These are phyloP conservation scores for Helicoverpa armigera DNA, from an alignment of 1,140 invertebrate genomes.

Conservation along the genomic window DNA sequence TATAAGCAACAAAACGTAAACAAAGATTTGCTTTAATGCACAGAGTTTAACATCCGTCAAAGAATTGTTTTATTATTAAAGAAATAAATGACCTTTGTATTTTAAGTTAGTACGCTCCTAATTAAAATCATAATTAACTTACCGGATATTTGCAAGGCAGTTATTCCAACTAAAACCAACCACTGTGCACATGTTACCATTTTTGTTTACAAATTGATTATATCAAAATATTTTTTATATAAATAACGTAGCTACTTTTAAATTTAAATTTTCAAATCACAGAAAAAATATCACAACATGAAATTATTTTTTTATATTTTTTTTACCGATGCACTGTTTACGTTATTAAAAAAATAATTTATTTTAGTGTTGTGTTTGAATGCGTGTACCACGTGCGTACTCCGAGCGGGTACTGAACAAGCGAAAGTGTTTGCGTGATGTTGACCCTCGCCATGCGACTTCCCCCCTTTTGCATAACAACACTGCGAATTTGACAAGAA, in stretches of 20 bases:
- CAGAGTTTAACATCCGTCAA: too few species aligned
- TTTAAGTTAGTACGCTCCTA: too few species aligned
- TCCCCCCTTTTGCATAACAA: constrained; percentile 68
- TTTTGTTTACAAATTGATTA: constrained; percentile 44
- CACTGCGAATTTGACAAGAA: constrained; percentile 55
- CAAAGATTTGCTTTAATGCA: too few species aligned
- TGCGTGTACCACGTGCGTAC: constrained; percentile 75
- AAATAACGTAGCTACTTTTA: too few species aligned
- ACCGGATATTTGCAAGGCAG: constrained; percentile 75
- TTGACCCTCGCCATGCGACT: constrained; percentile 65
- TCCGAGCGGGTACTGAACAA: constrained; percentile 65
- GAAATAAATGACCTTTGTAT: too few species aligned
- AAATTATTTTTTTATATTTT: constrained; percentile 22
- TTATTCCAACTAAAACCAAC: constrained; percentile 86
- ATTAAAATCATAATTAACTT: constrained; percentile 43
- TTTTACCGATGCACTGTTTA: neutral
- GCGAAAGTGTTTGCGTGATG: constrained; percentile 65
- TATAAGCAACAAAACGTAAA: too few species aligned
- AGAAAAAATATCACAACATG: constrained; percentile 38
- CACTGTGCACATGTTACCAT: constrained; percentile 79
- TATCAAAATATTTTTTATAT: neutral
- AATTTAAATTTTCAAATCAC: constrained; percentile 24
- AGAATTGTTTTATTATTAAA: too few species aligned
- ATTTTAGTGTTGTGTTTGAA: constrained; percentile 45
- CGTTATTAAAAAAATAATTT: neutral